Evolutionary conservation across 2,797 vertebrate species (phyloP).

Genomic region (Pampus argenteus): DNA sequence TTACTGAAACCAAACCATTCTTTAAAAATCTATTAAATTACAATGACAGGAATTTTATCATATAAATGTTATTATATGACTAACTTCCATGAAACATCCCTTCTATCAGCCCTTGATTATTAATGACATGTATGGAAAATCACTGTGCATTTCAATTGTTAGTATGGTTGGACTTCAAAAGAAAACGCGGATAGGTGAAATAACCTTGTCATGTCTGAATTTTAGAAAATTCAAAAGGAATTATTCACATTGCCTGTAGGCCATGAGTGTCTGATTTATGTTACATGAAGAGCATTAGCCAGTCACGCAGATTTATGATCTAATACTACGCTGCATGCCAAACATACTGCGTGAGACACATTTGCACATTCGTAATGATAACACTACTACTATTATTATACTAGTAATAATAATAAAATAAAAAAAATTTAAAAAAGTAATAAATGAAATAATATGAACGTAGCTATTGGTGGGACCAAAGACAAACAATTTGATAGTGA

Average conservation of each 20-base stretch:
- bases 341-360: conserved; percentile 26
- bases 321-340: conserved; percentile 16
- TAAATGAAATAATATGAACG: no score
- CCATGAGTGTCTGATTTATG: conserved; percentile 49
- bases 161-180: conserved; percentile 52
- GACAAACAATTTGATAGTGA: not conserved
- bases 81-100: not conserved
- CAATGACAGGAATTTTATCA: not conserved
- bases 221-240: conserved; percentile 68
- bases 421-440: no score
- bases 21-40: not conserved
- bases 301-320: conserved; percentile 50
- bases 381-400: not conserved
- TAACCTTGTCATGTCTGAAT: conserved; percentile 54
- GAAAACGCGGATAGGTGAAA: conserved; percentile 42
- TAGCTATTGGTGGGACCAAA: no score
- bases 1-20: not conserved
- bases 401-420: not conserved
- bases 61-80: conserved; percentile 10
- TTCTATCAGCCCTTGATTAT: conserved; percentile 26
- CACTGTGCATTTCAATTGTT: conserved; percentile 8
- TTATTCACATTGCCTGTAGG: conserved; percentile 65
- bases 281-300: conserved; percentile 51
- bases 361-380: not conserved
- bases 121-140: not conserved